These are phyloP conservation scores for Agonum fuliginosum DNA, from an alignment of 2,888 invertebrate genomes.

Conservation along the genomic window DNA sequence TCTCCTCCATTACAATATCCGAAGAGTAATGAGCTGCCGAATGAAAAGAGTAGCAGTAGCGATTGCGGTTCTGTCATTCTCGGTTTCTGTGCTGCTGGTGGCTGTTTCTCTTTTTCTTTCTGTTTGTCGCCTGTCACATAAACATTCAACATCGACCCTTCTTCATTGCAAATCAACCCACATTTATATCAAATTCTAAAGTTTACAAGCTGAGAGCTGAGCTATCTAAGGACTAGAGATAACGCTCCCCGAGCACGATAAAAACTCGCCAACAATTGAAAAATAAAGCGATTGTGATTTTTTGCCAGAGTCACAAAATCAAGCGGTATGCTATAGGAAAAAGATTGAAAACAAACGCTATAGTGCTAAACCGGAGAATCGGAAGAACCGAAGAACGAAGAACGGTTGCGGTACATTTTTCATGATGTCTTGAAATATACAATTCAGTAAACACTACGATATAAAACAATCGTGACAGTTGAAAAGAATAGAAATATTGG, in stretches of 20 bases:
- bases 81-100: not conserved
- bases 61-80: not conserved
- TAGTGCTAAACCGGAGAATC: conserved; percentile 16
- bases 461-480: conserved; percentile 47
- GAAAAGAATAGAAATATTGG: conserved; percentile 46
- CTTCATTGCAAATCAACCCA: not conserved
- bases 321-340: conserved; percentile 5
- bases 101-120: not conserved
- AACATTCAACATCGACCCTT: not conserved
- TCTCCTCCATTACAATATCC: not conserved
- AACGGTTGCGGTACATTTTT: conserved; percentile 22
- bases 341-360: conserved; percentile 36
- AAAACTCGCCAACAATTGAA: conserved; percentile 35
- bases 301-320: conserved; percentile 29
- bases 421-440: conserved; percentile 41
- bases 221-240: not conserved
- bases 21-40: conserved; percentile 14
- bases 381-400: too few relatives aligned
- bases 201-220: not conserved
- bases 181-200: not conserved
- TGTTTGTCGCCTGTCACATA: not conserved
- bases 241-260: not conserved
- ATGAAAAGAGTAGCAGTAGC: not conserved
- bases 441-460: conserved; percentile 40
- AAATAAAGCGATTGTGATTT: conserved; percentile 21